Base-by-base conservation (phyloP, 2,888 invertebrate genomes). In the Callyntrura guangdongensis region DNA sequence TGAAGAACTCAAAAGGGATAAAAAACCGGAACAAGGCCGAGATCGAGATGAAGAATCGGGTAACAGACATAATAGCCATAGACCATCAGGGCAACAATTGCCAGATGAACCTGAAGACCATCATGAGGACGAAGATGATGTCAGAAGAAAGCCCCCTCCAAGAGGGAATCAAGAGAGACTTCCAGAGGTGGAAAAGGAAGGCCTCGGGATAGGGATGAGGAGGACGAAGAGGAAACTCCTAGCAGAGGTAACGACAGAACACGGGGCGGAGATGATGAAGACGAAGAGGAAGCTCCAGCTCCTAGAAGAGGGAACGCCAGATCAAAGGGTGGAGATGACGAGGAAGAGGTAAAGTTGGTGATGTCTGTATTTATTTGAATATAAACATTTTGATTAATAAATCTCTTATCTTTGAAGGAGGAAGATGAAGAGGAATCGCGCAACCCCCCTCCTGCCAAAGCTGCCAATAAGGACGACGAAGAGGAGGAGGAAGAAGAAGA, bases 341-440 rank as follows among this genome's bases (percentile, higher is more conserved):
- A 87, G 49, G 81, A 87, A 72, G 79, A 82, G 82, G 82, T 82
- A 17, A n/a, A 45, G 22, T 17, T 47, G n/a, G n/a, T n/a, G n/a
- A n/a, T 56, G 27, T 53, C 11, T 72, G 6, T 45, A 69, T 11
- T 20, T 6, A n/a, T n/a, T 77, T 77, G 47, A 77, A 56, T 79
- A 5, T 79, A 20, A 77, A n/a, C 49, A 49, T 74, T 49, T 20
- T 53, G 22, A 36, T 6, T 36, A 36, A 36, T 36, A 67, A 25
- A 67, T 36, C 20, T 47, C 22, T 69, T 12, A 36, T 27, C 53
- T 59, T 22, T 87, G 20, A 74, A 93, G 20, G 85, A 89, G 27
- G 89, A 91, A 22, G 92, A 93, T 14, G 92, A 92, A 22, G 92
- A 92, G 20, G 91, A 93, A 64, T 86, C 91, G n/a, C 86, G 87